Evolutionary conservation across 2,888 invertebrate species (phyloP).

Genomic region (Apeira syringaria): DNA sequence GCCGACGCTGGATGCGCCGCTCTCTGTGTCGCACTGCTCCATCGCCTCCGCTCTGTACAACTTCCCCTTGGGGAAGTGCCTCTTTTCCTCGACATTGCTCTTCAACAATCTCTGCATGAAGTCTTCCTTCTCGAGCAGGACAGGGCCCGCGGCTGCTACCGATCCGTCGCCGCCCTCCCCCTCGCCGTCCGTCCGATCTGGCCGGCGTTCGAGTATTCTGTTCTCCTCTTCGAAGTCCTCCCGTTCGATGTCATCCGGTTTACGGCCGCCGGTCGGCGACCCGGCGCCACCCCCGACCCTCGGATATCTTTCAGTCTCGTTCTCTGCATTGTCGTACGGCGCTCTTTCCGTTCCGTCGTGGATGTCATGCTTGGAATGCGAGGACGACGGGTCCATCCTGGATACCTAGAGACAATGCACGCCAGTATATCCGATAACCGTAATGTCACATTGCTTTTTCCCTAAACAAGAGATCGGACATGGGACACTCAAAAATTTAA

Average conservation of each 20-base stretch:
- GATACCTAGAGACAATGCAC: neutral
- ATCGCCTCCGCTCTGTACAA: constrained; percentile 61
- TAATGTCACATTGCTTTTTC: too few species aligned
- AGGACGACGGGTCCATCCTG: constrained; percentile 77
- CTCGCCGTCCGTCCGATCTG: constrained; percentile 65
- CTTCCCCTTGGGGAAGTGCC: constrained; percentile 71
- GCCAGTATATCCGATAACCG: too few species aligned
- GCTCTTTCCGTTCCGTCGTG: constrained; percentile 52
- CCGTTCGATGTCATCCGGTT: constrained; percentile 69
- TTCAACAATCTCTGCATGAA: constrained; percentile 72
- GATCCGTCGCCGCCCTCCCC: too few species aligned
- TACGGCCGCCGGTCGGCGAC: constrained; percentile 44
- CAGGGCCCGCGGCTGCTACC: too few species aligned
- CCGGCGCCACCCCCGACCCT: constrained; percentile 44
- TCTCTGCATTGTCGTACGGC: constrained; percentile 57
- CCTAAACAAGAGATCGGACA: too few species aligned
- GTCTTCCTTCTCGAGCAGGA: constrained; percentile 59
- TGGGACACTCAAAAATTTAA: too few species aligned
- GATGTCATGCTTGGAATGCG: constrained; percentile 59
- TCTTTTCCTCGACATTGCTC: constrained; percentile 65
- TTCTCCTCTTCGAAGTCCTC: constrained; percentile 78
- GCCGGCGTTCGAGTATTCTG: constrained; percentile 67
- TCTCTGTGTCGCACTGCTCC: constrained; percentile 48
- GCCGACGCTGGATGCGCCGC: constrained; percentile 64
- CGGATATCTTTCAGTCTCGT: constrained; percentile 63